Base-by-base conservation (phyloP, 2,113 vertebrate species). In the Nothobranchius furzeri region DNA sequence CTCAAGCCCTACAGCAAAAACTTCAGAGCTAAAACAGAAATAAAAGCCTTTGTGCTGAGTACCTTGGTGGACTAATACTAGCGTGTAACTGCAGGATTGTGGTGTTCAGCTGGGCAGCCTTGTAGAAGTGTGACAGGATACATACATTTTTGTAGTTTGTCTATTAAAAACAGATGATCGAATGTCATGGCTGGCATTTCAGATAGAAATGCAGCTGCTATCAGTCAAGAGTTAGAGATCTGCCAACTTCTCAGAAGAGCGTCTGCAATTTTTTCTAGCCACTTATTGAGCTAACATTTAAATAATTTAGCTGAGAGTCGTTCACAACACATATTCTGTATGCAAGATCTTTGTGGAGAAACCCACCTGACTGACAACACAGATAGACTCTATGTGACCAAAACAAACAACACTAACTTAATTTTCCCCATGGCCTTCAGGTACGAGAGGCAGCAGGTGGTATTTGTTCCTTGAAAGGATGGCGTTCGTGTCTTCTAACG, bases 61-160 rank as follows among this genome's bases (percentile, higher is more conserved):
- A 15, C 12, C 40, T 43, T 24, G n/a, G 15, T 43, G 40, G 53
- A 10, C 24, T 12, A 2, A 12, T 52, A 12, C 25, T 25, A 20
- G 1, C 51, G 11, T 25, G 50, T 52, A 12, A 45, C 43, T 45
- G 40, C 40, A 42, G 20, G 1, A 0, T 51, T 46, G 12, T 52
- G 35, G 30, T 13, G 10, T 37, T 30, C 53, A 56, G 53, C 30
- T 37, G 53, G 30, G 14, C 53, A 37, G 53, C 13, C 52, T 54
- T 35, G 1, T 17, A 7, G 30, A 48, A 17, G 36, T 36, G 45
- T 47, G 43, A 42, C 15, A 58, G 20, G 36, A 6, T 47, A 25
- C 37, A 30, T 45, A 11, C 5, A 61, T 47, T 12, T 70, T 47
- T 60, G 20, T 55, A 15, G 45, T 58, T 51, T 50, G 24, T 60